Evolutionary conservation across 2,797 vertebrate species (phyloP).

Genomic region (Pseudochaenichthys georgianus): DNA sequence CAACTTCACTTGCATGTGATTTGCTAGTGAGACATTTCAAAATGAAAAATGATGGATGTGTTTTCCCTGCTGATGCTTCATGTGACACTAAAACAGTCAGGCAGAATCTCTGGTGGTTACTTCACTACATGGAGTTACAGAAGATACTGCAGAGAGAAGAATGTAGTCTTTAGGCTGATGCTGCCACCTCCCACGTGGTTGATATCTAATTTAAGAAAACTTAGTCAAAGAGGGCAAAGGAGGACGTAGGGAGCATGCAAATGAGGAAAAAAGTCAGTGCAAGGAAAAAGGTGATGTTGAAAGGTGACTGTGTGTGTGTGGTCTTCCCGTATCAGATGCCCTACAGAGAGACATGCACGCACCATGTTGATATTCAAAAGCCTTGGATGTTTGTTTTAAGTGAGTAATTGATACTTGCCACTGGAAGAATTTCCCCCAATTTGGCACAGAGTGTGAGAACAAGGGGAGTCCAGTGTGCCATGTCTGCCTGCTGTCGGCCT

Average conservation of each 20-base stretch:
- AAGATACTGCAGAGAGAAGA: background rate
- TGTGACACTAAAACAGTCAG: conserved; percentile 32
- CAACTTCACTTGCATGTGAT: conserved; percentile 42
- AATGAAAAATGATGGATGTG: conserved; percentile 71
- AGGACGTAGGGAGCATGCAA: background rate
- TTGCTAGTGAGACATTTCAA: conserved; percentile 54
- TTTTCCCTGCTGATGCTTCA: conserved; percentile 47
- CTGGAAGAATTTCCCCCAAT: conserved; percentile 78
- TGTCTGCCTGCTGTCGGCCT: conserved; percentile 78
- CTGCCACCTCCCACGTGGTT: conserved; percentile 17
- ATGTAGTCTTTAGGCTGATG: background rate
- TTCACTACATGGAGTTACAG: background rate
- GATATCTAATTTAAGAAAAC: conserved; percentile 16
- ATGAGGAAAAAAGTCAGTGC: conserved; percentile 17
- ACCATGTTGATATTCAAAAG: conserved; percentile 78
- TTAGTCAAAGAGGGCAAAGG: background rate
- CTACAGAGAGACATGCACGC: conserved; percentile 62
- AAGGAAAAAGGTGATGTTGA: conserved; percentile 64
- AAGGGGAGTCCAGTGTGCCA: conserved; percentile 80
- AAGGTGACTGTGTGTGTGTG: conserved; percentile 79
- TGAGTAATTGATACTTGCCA: conserved; percentile 84
- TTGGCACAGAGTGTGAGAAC: conserved; percentile 82
- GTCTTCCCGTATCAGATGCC: conserved; percentile 75
- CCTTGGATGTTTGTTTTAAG: conserved; percentile 79
- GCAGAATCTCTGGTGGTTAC: conserved; percentile 4